Percentiles rank a stretch among this genome's conserved stretches.
Evolutionary conservation across 2,888 invertebrate genomes (phyloP).

Genomic region (Eristalis tenax): DNA sequence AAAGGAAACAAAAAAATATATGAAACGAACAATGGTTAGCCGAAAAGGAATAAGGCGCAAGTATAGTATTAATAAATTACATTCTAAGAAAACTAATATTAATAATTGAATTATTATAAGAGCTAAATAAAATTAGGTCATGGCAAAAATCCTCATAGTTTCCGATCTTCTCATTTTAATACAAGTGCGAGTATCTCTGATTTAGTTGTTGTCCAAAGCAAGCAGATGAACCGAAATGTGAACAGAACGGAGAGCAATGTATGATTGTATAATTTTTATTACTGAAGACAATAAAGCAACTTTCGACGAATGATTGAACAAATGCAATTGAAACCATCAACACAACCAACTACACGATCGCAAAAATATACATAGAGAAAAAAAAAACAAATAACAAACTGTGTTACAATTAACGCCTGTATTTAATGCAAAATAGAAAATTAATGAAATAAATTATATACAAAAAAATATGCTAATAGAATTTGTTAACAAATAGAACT

Average conservation of each 20-base stretch:
- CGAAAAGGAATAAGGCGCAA: neutral
- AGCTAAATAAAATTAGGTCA: constrained; percentile 26
- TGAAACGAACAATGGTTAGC: constrained; percentile 25
- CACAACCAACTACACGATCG: constrained; percentile 42
- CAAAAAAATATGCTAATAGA: neutral
- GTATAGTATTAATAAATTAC: neutral
- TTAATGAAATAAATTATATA: neutral
- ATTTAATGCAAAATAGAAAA: constrained; percentile 35
- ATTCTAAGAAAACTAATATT: neutral
- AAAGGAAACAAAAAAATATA: constrained; percentile 1
- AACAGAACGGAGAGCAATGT: neutral
- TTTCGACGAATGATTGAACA: constrained; percentile 47
- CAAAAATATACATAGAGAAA: constrained; percentile 29
- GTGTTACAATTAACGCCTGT: constrained; percentile 64
- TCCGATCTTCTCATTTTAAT: neutral
- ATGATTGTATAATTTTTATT: constrained; percentile 47
- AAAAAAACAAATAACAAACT: constrained; percentile 48
- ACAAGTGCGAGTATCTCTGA: neutral
- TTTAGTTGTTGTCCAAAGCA: neutral
- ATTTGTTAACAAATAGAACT: constrained; percentile 3
- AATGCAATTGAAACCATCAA: neutral
- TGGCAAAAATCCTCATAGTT: neutral
- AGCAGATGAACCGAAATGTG: neutral
- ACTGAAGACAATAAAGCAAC: constrained; percentile 65
- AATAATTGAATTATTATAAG: constrained; percentile 13